Evolutionary conservation across 2,113 vertebrate genomes (phyloP), one percentile per base, ranked within the genome.

Genomic region (Australoheros scitulus): DNA sequence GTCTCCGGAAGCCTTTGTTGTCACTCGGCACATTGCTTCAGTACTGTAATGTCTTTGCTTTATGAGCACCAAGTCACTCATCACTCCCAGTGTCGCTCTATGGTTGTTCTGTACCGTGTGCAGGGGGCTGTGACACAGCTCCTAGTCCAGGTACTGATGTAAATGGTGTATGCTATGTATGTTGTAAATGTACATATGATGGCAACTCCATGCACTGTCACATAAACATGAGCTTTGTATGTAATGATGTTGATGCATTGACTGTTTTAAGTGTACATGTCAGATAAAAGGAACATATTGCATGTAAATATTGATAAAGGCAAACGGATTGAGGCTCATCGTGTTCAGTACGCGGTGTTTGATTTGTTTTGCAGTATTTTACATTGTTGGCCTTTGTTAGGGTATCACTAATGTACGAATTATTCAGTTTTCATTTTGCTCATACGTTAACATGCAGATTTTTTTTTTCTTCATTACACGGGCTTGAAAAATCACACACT

Each of bases 381-480:
- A 94, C 94, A 93, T 90, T 90, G 81, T 93, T 94, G 90, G 92
- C 94, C 93, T 95, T 88, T 87, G 84, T 94, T 80, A 41, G 57
- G 85, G 79, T 80, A 26, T 91, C 84, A 88, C 76, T 89, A 81
- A 88, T 79, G 82, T 88, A 91, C 87, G 82, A 17, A 76, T 76
- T 58, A 77, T 87, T 76, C 29, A 68, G 58, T 84, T 91, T 79
- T 78, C 88, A 91, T 85, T 83, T 91, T 89, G 90, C 79, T 75
- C 72, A 88, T 87, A 57, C 80, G 77, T 89, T 88, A 83, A 88
- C 74, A 34, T 85, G 58, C 10, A 5, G 79, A 20, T 77, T 85
- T 80, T 60, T 18, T 1, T 50, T 50, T 15, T 50, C 2, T 20
- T 14, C 29, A 65, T 41, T 74, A 43, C 79, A 59, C 38, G 36